Base-by-base conservation (phyloP, 2,888 invertebrate species). In the Argyra leucocephala region DNA sequence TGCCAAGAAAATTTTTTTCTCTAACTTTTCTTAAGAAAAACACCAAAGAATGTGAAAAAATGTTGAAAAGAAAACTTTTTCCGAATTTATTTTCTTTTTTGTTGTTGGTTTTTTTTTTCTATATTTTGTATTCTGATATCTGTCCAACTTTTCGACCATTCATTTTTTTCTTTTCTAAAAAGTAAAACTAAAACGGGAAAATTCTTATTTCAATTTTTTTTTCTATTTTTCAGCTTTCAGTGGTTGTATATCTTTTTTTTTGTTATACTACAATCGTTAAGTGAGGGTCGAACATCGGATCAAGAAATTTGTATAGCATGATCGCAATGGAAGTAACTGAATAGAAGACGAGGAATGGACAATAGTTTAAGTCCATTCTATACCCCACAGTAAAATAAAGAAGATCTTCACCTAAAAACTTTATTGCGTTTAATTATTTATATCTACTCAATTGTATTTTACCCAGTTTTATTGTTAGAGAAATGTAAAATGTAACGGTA, bases 231-330 rank as follows among this genome's bases (percentile, higher is more conserved):
- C n/a, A n/a, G n/a, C n/a, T n/a, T n/a, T n/a, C n/a, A 26, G 62
- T 22, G 4, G 21, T 22, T 60, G 7, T 60, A 9, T 6, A 7
- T 60, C 22, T 12, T 60, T 21, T n/a, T 18, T 24, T 23, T 24
- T 10, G 12, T 15, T 60, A 67, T 67, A 67, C 67, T 69, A 69
- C 12, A 7, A 10, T 6, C 12, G 7, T 31, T 31, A 6, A 31
- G 7, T 31, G 10, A 31, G 31, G 7, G 31, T 3, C 12, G 31
- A 31, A 4, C n/a, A n/a, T n/a, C n/a, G n/a, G n/a, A n/a, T n/a
- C n/a, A n/a, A n/a, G n/a, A n/a, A n/a, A n/a, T n/a, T n/a, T n/a
- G n/a, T n/a, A n/a, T n/a, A n/a, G n/a, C n/a, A n/a, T n/a, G n/a
- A n/a, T n/a, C n/a, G n/a, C n/a, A n/a, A n/a, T n/a, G n/a, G n/a